Evolutionary conservation across 2,888 invertebrate species (phyloP).

Genomic region (Slavum lentiscoides): DNA sequence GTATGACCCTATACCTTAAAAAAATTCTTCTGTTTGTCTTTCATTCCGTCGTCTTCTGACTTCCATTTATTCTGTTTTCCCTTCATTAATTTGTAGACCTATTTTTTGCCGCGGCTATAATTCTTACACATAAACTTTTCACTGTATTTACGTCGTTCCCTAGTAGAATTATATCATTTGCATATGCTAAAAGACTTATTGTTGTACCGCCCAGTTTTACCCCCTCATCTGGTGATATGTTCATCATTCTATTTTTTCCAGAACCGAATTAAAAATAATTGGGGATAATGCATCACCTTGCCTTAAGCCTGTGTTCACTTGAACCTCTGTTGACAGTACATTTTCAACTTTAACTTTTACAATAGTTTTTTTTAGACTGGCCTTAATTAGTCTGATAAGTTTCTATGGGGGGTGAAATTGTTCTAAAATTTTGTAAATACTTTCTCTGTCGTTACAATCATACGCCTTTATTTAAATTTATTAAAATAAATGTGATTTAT

Average conservation of each 20-base stretch:
- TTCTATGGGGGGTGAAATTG: background rate
- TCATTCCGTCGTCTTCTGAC: background rate
- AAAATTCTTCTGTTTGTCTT: background rate
- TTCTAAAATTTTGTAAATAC: background rate
- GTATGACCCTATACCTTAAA: background rate
- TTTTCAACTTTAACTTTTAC: background rate
- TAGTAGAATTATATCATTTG: background rate
- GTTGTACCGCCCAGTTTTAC: background rate
- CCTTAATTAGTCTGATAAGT: background rate
- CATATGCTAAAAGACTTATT: constrained; percentile 12
- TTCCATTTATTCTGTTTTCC: constrained; percentile 20
- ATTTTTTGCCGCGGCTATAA: background rate
- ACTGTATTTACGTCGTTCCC: background rate
- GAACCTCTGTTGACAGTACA: background rate
- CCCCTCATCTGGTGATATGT: background rate
- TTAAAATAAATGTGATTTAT: no score
- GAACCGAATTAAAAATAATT: background rate
- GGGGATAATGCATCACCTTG: background rate
- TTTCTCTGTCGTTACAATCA: background rate
- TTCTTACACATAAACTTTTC: constrained; percentile 8
- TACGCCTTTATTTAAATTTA: no score
- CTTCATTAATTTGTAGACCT: background rate
- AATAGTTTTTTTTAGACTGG: background rate
- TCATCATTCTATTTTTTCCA: background rate
- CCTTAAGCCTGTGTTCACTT: background rate